Evolutionary conservation across 2,888 invertebrate genomes (phyloP).

Genomic region (Augochlorella aurata): DNA sequence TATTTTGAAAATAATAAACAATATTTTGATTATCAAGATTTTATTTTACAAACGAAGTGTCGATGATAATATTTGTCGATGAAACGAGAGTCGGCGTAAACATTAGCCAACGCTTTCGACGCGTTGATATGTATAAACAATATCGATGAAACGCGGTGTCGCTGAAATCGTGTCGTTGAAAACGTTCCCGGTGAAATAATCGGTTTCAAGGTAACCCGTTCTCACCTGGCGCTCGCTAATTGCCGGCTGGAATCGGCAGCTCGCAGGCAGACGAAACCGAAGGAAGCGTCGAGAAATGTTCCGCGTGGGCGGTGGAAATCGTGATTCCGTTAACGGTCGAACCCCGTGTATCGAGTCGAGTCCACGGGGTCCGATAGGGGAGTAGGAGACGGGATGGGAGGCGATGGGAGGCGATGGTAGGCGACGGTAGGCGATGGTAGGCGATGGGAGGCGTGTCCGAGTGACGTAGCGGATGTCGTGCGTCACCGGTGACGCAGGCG

Average conservation of each 20-base stretch:
- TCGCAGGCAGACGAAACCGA: neutral
- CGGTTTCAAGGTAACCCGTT: too few species aligned
- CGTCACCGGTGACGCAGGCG: constrained; percentile 72
- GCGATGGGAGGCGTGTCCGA: constrained; percentile 59
- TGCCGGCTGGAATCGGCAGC: neutral
- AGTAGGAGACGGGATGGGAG: neutral
- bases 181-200: too few species aligned
- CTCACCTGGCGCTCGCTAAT: neutral
- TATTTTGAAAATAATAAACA: too few species aligned
- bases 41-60: too few species aligned
- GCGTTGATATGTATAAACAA: too few species aligned
- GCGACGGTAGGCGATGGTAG: constrained; percentile 24
- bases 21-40: too few species aligned
- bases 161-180: too few species aligned
- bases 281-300: neutral
- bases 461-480: constrained; percentile 76
- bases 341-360: neutral
- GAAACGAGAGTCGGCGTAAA: too few species aligned
- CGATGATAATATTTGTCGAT: too few species aligned
- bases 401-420: neutral
- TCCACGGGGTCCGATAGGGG: neutral
- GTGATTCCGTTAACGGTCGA: neutral
- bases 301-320: neutral
- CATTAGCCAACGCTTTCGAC: too few species aligned
- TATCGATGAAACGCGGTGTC: too few species aligned